Evolutionary conservation across 2,113 vertebrate species (phyloP).

Genomic region (Neodon shergylaensis): DNA sequence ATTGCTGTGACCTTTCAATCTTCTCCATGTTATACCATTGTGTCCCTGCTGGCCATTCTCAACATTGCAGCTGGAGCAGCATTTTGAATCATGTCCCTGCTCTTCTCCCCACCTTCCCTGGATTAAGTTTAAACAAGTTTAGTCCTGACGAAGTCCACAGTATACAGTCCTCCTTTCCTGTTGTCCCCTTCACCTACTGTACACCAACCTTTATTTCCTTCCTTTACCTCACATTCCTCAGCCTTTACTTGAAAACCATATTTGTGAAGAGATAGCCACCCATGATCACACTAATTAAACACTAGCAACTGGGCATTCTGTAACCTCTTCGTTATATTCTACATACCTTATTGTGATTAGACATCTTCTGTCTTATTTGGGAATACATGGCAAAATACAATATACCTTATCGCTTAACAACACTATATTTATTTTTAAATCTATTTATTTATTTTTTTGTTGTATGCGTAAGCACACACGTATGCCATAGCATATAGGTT

Average conservation of each 20-base stretch:
- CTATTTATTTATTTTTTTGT: neutral
- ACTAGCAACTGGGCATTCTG: neutral
- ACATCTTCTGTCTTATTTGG: neutral
- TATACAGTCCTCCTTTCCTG: neutral
- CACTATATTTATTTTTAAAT: neutral
- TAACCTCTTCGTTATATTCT: neutral
- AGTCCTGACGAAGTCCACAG: neutral
- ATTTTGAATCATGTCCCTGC: neutral
- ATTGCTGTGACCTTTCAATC: neutral
- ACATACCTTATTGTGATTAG: neutral
- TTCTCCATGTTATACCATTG: neutral
- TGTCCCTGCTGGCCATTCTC: neutral
- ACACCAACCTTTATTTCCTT: neutral
- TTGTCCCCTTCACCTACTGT: neutral
- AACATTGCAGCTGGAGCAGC: neutral
- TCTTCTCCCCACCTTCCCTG: neutral
- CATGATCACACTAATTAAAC: neutral
- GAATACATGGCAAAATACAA: neutral
- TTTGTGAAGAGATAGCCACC: neutral
- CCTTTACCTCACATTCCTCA: neutral
- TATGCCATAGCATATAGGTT: too few relatives aligned
- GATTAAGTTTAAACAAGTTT: neutral
- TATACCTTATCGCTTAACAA: neutral
- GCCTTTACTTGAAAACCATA: neutral
- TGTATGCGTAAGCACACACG: neutral